Evolutionary conservation across 1,140 invertebrate species (phyloP).

Genomic region (Drosophila albomicans): DNA sequence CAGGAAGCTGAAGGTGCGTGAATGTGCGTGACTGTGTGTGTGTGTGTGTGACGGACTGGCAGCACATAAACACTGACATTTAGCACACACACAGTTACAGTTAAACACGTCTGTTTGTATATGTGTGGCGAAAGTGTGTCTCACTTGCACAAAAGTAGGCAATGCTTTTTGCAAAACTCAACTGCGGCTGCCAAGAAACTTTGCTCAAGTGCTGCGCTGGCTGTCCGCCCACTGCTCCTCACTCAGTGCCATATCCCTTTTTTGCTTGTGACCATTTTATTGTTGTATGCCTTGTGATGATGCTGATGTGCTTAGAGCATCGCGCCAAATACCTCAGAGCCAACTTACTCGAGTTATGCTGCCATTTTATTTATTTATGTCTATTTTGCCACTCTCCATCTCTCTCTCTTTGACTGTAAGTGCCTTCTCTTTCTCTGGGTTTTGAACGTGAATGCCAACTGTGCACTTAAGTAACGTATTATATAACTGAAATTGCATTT

Average conservation of each 20-base stretch:
- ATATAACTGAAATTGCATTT: conserved; percentile 60
- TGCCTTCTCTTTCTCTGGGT: background rate
- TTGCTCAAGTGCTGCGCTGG: conserved; percentile 1
- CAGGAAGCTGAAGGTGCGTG: conserved; percentile 37
- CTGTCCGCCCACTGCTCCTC: background rate
- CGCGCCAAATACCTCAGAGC: conserved; percentile 64
- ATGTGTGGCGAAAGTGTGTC: conserved; percentile 5
- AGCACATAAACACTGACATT: conserved; percentile 70
- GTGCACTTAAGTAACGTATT: conserved; percentile 33
- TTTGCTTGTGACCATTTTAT: conserved; percentile 16
- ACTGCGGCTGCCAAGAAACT: conserved; percentile 15
- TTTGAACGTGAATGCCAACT: conserved; percentile 18
- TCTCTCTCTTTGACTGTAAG: background rate
- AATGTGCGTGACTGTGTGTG: conserved; percentile 29
- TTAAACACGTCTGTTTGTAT: conserved; percentile 21
- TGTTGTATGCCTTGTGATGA: conserved; percentile 31
- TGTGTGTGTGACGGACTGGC: conserved; percentile 34
- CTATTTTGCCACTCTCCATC: background rate
- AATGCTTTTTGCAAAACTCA: conserved; percentile 36
- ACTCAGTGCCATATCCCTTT: background rate
- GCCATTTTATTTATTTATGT: conserved; percentile 56
- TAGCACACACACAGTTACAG: conserved; percentile 42
- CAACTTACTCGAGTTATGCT: conserved; percentile 32
- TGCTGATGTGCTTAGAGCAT: conserved; percentile 43
- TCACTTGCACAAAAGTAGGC: conserved; percentile 54